Base-by-base conservation (phyloP, 1,140 invertebrate species). In the Anastatus disparis region DNA sequence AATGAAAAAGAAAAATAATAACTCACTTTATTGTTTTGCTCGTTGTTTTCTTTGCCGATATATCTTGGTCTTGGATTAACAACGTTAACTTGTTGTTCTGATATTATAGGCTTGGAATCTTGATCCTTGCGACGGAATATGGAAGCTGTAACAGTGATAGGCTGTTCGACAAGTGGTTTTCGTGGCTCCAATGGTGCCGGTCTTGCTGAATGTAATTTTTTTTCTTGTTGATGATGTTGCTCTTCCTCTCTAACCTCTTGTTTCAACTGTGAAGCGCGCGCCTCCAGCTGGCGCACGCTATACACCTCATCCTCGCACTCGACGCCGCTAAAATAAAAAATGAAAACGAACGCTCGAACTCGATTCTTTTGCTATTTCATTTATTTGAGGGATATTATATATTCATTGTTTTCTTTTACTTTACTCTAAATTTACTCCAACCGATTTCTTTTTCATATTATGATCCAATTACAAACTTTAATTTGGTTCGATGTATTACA, bases 271-370 rank as follows among this genome's bases (percentile, higher is more conserved):
- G 73, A 73, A 58, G 77, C 74, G 71, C 79, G 80, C 42, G 78
- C 81, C 77, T 79, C 79, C 71, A 88, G 74, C 87, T 95, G 93
- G 82, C 89, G 90, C 83, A 89, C 87, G 77, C 94, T 94, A 83
- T 95, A 92, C 78, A 97, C 91, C 84, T 95, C 92, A 90, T 94
- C 88, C 87, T 92, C 89, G 86, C 92, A 90, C 89, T 96, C 94
- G 84, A 96, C 89, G 81, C 91, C 93, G 90, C 95, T 96, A 90
- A 73, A 91, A 91, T 76, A 40, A 68, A 24, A 67, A 53, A 13
- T 24, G 15, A 40, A 40, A 24, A 56, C 42, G 17, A 13, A 40
- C 65, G 65, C 65, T 59, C 55, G 31, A 59, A n/a, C n/a, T n/a
- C 6, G 17, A 58, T 67, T 22, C 44, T 42, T 22, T 56, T 56